Evolutionary conservation across 2,113 vertebrate species (phyloP).

Genomic region (Sebastes schlegelii): DNA sequence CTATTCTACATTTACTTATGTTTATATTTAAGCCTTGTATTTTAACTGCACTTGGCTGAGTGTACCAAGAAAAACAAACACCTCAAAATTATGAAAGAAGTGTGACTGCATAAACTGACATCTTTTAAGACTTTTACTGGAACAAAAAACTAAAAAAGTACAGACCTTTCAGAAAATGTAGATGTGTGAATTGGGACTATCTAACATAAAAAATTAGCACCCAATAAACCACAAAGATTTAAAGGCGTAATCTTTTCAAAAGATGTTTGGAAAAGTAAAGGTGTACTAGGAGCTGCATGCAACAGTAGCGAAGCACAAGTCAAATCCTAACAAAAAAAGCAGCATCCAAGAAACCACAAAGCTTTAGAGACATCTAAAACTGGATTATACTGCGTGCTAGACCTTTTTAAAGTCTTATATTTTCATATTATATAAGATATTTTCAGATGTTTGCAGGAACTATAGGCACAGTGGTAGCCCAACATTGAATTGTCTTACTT

Average conservation of each 20-base stretch:
- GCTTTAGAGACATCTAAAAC: not conserved
- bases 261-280: not conserved
- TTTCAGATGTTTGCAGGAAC: not conserved
- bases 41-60: no score
- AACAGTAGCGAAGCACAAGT: not conserved
- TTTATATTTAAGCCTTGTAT: no score
- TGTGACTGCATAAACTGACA: not conserved
- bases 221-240: not conserved
- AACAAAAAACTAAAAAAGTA: no score
- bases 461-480: not conserved
- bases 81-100: not conserved
- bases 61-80: not conserved
- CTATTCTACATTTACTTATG: no score
- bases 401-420: not conserved
- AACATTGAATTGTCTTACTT: constrained; percentile 81
- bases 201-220: not conserved
- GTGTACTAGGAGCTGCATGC: not conserved
- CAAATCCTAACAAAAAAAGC: not conserved
- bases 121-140: not conserved
- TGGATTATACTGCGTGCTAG: not conserved
- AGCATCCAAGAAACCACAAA: not conserved
- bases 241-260: not conserved
- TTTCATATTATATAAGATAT: not conserved
- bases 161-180: not conserved
- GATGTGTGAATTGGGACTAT: not conserved